Evolutionary conservation across 2,888 invertebrate species (phyloP), one percentile per base, ranked within the genome.

Genomic region (Thymelicus acteon): DNA sequence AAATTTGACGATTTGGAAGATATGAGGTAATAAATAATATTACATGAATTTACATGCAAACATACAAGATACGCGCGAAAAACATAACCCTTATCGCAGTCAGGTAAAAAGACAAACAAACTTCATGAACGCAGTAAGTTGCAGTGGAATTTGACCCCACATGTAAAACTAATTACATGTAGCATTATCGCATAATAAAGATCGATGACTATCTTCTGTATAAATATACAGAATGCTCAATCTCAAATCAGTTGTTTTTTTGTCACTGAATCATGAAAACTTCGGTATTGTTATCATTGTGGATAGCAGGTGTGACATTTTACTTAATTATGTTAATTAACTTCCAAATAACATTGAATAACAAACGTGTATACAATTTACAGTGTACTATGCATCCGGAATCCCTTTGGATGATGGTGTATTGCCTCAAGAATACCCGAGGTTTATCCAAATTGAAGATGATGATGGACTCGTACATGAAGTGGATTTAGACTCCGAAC

Each of bases 401-500:
- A 77, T 78, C 15, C 81, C 84, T 0, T 24, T 48, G 5, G 64
- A 81, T 4, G 69, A 76, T 12, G 74, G 80, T 24, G 73, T 74
- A 7, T 60, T 72, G 63, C 64, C 74, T 67, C 72, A 39, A 44
- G 66, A 75, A 0, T 85, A 85, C 71, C 78, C 79, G 39, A 76
- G 84, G 5, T 83, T 73, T 74, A 78, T 85, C 24, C 73, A 84
- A 44, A 79, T 83, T 49, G 81, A 82, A 6, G 85, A 81, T 66
- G 83, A 78, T 1, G 79, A 83, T 2, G 84, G 82, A 0, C 70
- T 77, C 12, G 62, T 80, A 49, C 82, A 83, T 44, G 73, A 67
- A 6, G 80, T 86, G 2, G 86, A 87, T 71, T 75, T 86, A 5
- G 80, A 85, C 62, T 83, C 78, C 5, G 76, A 80, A 39, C 79